These are phyloP conservation scores for Phytoseiulus persimilis DNA, from an alignment of 2,888 invertebrate genomes.

Conservation along the genomic window DNA sequence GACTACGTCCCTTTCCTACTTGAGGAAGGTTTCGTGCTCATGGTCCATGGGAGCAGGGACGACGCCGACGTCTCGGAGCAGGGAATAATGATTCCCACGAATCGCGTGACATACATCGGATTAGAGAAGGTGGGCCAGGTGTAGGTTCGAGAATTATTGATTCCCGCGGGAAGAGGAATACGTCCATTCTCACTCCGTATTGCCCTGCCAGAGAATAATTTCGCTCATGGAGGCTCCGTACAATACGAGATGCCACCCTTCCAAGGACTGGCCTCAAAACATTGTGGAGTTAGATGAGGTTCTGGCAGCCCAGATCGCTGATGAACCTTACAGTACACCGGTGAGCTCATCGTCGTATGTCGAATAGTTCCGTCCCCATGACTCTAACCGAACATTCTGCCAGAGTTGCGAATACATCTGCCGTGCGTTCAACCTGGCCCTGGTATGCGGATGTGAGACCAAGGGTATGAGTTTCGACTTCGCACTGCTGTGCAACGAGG, in stretches of 20 bases:
- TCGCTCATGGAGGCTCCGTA: not conserved
- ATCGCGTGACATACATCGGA: not conserved
- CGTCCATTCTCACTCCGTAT: no score
- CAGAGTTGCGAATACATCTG: slow-evolving; percentile 22
- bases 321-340: not conserved
- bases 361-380: no score
- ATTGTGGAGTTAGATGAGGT: not conserved
- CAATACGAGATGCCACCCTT: not conserved
- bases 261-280: not conserved
- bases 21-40: slow-evolving; percentile 6
- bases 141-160: no score
- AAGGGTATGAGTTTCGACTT: not conserved
- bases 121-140: not conserved
- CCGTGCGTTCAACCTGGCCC: not conserved
- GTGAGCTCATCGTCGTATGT: not conserved
- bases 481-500: not conserved
- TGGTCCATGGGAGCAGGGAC: not conserved
- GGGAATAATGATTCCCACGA: not conserved
- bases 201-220: not conserved
- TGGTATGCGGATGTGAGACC: not conserved
- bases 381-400: not conserved
- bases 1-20: not conserved
- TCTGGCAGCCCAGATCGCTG: not conserved
- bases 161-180: no score
- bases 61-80: not conserved